Evolutionary conservation across 2,113 vertebrate species (phyloP).

Genomic region (Suricata suricatta): DNA sequence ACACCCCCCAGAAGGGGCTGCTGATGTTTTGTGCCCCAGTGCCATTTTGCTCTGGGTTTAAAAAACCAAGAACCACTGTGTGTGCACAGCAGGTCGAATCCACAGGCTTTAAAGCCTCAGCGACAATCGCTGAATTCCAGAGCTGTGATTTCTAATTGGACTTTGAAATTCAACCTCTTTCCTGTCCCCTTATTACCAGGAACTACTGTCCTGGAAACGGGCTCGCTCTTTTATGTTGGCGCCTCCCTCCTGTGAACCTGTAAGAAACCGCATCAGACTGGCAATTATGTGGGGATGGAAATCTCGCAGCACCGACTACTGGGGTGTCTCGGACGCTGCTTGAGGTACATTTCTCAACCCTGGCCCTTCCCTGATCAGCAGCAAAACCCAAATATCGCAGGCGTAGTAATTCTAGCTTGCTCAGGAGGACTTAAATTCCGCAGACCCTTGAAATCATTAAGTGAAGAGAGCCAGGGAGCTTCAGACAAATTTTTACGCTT

Average conservation of each 20-base stretch:
- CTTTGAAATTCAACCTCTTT: slow-evolving; percentile 56
- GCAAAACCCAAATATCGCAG: neutral
- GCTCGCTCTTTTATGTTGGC: neutral
- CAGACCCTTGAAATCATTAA: neutral
- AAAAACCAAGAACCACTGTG: neutral
- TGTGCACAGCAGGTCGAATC: slow-evolving; percentile 58
- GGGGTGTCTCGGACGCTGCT: neutral
- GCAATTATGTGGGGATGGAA: neutral
- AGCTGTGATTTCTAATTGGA: neutral
- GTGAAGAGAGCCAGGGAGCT: neutral
- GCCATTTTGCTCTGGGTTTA: slow-evolving; percentile 25
- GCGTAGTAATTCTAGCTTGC: neutral
- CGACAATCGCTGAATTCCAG: neutral
- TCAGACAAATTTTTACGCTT: neutral
- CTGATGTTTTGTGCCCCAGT: neutral
- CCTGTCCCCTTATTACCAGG: neutral
- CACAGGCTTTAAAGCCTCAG: slow-evolving; percentile 29
- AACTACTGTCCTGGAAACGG: neutral
- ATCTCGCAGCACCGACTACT: neutral
- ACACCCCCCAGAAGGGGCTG: neutral
- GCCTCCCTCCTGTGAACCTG: slow-evolving; percentile 12
- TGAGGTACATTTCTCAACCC: neutral
- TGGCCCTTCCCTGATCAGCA: neutral
- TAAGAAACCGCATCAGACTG: neutral
- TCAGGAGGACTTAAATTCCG: neutral